Conservation (phyloP, 2,888 invertebrate species). For the Choreutis nemorana region DNA sequence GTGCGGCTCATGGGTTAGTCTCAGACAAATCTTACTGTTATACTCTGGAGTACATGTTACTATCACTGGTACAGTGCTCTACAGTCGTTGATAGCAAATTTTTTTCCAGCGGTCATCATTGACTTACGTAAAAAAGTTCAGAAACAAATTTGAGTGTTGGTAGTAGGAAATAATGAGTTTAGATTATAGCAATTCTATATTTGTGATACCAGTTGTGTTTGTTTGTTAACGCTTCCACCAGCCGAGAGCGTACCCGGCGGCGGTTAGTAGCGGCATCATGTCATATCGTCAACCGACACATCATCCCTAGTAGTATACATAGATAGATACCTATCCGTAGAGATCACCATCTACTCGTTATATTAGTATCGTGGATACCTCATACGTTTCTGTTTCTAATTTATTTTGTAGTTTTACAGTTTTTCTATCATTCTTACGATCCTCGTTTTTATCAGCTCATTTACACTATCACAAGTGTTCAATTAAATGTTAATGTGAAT, state of each 20-base stretch:
- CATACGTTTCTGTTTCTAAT: too few species aligned
- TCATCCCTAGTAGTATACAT: neutral
- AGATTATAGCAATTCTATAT: too few species aligned
- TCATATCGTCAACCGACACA: neutral
- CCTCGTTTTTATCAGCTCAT: neutral
- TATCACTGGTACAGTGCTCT: too few species aligned
- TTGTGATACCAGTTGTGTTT: too few species aligned
- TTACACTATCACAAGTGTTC: too few species aligned
- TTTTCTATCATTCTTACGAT: neutral
- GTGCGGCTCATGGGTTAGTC: constrained; percentile 73
- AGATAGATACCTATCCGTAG: neutral
- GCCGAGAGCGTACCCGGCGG: constrained; percentile 36
- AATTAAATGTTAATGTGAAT: neutral
- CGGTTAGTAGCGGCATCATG: constrained; percentile 31
- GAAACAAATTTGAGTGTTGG: too few species aligned
- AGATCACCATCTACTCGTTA: neutral
- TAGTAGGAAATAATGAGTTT: too few species aligned
- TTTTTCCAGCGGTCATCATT: too few species aligned
- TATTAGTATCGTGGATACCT: too few species aligned
- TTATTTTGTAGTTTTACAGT: neutral
- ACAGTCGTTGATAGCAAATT: too few species aligned
- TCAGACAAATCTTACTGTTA: neutral
- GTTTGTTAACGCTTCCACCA: constrained; percentile 21
- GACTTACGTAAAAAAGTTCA: too few species aligned
- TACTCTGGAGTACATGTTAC: too few species aligned